Evolutionary conservation across 2,113 vertebrate genomes (phyloP), one percentile per base, ranked within the genome.

Genomic region (Anser cygnoides): DNA sequence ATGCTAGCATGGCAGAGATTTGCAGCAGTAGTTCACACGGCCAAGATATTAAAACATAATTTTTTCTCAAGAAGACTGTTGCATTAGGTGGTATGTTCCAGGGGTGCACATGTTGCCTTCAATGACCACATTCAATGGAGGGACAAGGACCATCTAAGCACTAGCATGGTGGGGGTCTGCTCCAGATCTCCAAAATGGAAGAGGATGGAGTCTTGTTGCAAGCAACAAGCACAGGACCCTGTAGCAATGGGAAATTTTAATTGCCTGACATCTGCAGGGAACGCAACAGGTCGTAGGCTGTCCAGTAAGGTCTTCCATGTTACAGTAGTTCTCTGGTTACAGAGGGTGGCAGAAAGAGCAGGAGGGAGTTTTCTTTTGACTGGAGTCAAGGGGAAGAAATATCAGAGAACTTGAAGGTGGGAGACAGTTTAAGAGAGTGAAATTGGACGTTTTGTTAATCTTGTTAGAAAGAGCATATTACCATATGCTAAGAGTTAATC

Each of bases 61-160:
- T 80, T 10, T 29, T 72, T 19, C 8, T 81, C 39, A 50, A 39
- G 39, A 37, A 78, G n/a, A 11, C 11, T 54, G 35, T 25, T 59
- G 31, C 33, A 67, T 22, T 6, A 78, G 4, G 9, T 31, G 14
- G 44, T 59, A 9, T 67, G 28, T 55, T n/a, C 25, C n/a, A 39
- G 25, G 9, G 3, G 3, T 14, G 7, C 44, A 39, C 20, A 35
- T 13, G 2, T 11, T 82, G 26, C 23, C 50, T 79, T 44, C 23
- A 44, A 19, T 2, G 3, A 22, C 1, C 2, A 3, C 23, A 2
- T 46, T 66, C 31, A 29, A 41, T 1, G 9, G n/a, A 71, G 28
- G 5, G 10, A 8, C 13, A 29, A 62, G 16, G 21, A 55, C 26
- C 3, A 31, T 0, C 37, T 57, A 31, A 68, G 28, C 5, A 16